phyloP scores from a whole-genome alignment of 2,113 vertebrate species.

The Muntiacus muntjak region DNA sequence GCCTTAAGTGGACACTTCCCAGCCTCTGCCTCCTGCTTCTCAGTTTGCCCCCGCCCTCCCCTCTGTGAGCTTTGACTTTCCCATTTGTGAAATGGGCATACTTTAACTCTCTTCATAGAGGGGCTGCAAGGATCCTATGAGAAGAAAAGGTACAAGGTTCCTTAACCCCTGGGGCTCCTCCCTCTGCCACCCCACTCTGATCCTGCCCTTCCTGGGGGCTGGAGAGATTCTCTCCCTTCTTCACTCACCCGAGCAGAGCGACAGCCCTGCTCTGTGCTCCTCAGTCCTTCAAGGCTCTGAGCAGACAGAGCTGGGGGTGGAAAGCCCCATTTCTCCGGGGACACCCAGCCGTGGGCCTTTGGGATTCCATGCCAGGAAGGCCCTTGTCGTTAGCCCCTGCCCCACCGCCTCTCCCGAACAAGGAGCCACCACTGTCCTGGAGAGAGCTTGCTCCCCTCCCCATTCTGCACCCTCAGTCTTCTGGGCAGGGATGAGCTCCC shows the following conservation, averaged over 20 bases:
- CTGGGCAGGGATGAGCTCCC: neutral
- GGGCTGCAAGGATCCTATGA: neutral
- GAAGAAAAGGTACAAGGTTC: neutral
- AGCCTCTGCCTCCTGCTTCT: neutral
- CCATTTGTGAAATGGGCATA: neutral
- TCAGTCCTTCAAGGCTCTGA: neutral
- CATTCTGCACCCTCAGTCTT: neutral
- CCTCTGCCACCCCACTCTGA: neutral
- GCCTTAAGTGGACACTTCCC: neutral
- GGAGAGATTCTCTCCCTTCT: neutral
- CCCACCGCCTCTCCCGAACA: neutral
- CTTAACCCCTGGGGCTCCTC: accelerated
- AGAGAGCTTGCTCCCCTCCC: neutral
- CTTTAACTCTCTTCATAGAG: neutral
- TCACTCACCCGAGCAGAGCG: neutral
- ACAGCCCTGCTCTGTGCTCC: neutral
- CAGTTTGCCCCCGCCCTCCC: neutral
- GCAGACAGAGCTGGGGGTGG: neutral
- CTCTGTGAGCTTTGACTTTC: neutral
- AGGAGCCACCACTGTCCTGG: neutral
- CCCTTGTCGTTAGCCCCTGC: neutral
- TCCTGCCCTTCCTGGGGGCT: neutral
- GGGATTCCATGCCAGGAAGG: neutral
- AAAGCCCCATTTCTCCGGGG: neutral
- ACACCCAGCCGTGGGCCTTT: neutral